Base-by-base conservation (phyloP, 2,888 invertebrate species). In the Adelognathus sp. region DNA sequence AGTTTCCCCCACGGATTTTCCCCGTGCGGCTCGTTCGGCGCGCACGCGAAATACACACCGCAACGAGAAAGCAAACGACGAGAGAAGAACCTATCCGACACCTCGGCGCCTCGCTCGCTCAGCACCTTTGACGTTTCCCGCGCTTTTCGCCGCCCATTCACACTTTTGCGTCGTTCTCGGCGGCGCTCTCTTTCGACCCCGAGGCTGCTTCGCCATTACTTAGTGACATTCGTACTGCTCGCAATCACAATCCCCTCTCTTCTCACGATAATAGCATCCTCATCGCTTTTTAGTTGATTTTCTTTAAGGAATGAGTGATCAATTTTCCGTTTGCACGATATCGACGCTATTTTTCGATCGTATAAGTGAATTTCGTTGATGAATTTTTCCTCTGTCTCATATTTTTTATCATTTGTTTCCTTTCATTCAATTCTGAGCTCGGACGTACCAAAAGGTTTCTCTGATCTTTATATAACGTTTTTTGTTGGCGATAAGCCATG, bases 61-160 rank as follows among this genome's bases (percentile, higher is more conserved):
- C 61, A 61, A 71, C 36, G 11, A 61, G 61, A 64, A 18, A 60
- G 29, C 50, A 52, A 31, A n/a, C 33, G 41, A 29, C 33, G 33
- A 14, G 54, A 44, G 56, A 61, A 77, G 76, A 71, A 64, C 58
- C 74, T 70, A 75, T 76, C 61, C 71, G 79, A 67, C 33, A 61
- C 60, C 67, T 69, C 50, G 44, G 29, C 39, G 36, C 18, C 54
- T 9, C 24, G 46, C 64, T 21, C 63, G 41, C 16, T 29, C 61
- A 27, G 11, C 63, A 39, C 60, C 50, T 71, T 63, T 72, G 75
- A 76, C 67, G 71, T 63, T 80, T 80, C 80, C 80, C 82, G 76
- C 81, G 81, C 77, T 76, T 82, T 81, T 74, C 31, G 52, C 52
- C 61, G 67, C 70, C 73, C 82, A 76, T 73, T 79, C 82, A 79